phyloP scores from a whole-genome alignment of 2,797 vertebrate genomes.

The Stomatorhinus walkeri region DNA sequence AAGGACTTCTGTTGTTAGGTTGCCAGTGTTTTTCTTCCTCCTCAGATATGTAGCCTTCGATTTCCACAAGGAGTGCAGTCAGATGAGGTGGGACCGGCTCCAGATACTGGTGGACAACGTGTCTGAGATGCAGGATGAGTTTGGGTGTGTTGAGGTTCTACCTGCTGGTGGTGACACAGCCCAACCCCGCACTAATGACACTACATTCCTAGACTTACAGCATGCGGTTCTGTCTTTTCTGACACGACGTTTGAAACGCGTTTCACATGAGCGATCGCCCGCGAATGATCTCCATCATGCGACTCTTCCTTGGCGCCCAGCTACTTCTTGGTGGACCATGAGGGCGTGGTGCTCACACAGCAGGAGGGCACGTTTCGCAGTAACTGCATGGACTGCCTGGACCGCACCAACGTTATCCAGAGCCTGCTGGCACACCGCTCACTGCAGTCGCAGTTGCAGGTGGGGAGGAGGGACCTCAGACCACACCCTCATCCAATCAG shows the following conservation, averaged over 20 bases:
- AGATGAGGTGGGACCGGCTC: constrained; percentile 92
- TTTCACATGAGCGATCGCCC: background rate
- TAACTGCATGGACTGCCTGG: constrained; percentile 96
- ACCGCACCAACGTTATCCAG: constrained; percentile 91
- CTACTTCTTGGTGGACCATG: constrained; percentile 85
- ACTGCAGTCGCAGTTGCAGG: constrained; percentile 86
- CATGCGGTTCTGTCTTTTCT: background rate
- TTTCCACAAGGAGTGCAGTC: constrained; percentile 94
- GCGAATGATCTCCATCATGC: background rate
- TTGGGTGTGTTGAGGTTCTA: constrained; percentile 59
- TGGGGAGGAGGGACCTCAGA: constrained; percentile 37
- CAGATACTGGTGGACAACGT: constrained; percentile 80
- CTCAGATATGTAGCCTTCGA: constrained; percentile 85
- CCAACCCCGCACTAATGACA: background rate
- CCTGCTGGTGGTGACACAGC: constrained; percentile 22
- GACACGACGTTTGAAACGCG: background rate
- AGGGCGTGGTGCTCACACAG: constrained; percentile 69
- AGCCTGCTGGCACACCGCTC: constrained; percentile 79
- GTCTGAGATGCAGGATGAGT: constrained; percentile 78
- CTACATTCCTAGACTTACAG: background rate
- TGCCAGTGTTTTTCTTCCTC: background rate
- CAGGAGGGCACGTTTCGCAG: constrained; percentile 90
- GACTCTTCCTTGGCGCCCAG: constrained; percentile 45
- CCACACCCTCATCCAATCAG: background rate
- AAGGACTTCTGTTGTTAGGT: background rate